Evolutionary conservation across 2,888 invertebrate species (phyloP), one percentile per base, ranked within the genome.

Genomic region (Tillus elongatus): DNA sequence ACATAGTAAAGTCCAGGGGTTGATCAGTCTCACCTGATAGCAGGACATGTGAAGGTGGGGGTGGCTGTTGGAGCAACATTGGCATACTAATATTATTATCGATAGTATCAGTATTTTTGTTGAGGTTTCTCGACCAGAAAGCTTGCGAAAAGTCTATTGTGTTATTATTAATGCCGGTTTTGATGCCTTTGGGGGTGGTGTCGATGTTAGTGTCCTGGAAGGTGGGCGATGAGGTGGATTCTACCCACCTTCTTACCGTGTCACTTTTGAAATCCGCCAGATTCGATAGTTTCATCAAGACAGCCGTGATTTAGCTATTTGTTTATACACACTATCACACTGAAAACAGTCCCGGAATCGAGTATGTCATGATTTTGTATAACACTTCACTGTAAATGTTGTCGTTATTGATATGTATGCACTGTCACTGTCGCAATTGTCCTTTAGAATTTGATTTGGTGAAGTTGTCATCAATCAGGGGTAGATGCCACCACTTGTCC

Each of bases 1-100:
- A 73, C 72, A 80, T 79, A 63, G 81, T 81, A 68, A 81, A 82
- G 71, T 82, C 82, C 54, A 81, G 70, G 51, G 81, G 81, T 67
- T 80, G 80, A 61, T 74, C 74, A 39, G 63, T 39, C 58, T 67
- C 51, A 58, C 45, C 31, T 63, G 71, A 70, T 64, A 63, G 57
- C 43, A 64, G 58, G 53, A 66, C 63, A 50, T 66, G 67, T n/a
- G n/a, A n/a, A 43, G 60, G 60, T 40, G 67, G 62, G 58, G 72
- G 70, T 58, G 72, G 70, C 52, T 74, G 74, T 33, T 59, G 58
- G 62, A 77, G 71, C 54, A 70, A 55, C 74, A 75, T 77, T 65
- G 77, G 78, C 73, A 76, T 74, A 57, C 71, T 71, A 6, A 8
- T 6, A 6, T 19, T n/a, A 6, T 19, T n/a, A n/a, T 8, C 24